Evolutionary conservation across 2,797 vertebrate species (phyloP), one percentile per base, ranked within the genome.

Genomic region (Xerus rutilus): DNA sequence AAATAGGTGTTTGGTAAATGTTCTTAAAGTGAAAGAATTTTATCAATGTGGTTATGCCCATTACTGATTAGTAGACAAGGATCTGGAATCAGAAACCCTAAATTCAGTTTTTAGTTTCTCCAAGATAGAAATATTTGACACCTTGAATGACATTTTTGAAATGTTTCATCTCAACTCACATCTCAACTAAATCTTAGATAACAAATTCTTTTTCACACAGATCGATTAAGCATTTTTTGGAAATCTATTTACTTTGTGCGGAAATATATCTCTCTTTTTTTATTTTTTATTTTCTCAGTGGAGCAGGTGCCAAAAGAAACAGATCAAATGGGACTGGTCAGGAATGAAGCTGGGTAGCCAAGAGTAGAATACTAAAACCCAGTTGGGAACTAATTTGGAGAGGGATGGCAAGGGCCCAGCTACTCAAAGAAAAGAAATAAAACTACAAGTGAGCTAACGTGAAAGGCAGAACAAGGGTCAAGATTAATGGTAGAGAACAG

Each of bases 241-340:
- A 91, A 79, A 73, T 74, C 35, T 62, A 7, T 9, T 82, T 82
- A 25, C 12, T 82, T 90, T 69, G 15, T 52, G 30, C 21, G 35
- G 10, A 82, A 59, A 88, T 35, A 13, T 3, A 3, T 10, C 18
- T 74, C 12, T 23, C 1, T 76, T 32, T 28, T 25, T 83, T 67
- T 79, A 32, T 35, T 57, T 67, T 69, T n/a, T 13, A 13, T 54
- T 9, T 32, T 15, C 17, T 91, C 54, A 17, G 3, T 82, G 30
- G 11, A 89, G 15, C 43, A 69, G 5, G 2, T 87, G 30, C 94
- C 87, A 94, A 90, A 47, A 62, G 62, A 85, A 88, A 82, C 69
- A 92, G 64, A 92, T 88, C n/a, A 35, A 52, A 86, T 87, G 10
- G n/a, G 43, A 62, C 20, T 35, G 20, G 43, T 93, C 57, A 43